Base-by-base conservation (phyloP, 2,113 vertebrate genomes). In the Oenanthe oenanthe region DNA sequence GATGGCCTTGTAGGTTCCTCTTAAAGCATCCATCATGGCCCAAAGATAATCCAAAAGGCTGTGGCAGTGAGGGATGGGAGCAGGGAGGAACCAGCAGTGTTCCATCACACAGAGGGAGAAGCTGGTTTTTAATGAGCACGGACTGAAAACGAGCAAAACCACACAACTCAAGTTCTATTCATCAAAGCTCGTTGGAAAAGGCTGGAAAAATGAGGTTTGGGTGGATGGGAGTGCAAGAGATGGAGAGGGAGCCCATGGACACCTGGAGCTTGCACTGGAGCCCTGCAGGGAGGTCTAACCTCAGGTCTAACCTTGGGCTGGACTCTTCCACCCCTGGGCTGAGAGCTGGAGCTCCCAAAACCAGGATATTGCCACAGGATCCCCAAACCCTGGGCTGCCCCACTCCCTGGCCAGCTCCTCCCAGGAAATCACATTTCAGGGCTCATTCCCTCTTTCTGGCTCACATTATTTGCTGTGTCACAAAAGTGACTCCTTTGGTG, bases 1-100 rank as follows among this genome's bases (percentile, higher is more conserved):
- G 92, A 95, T 83, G 94, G 89, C 89, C 89, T 89, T 51, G 94
- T 54, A 94, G 94, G 89, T 83, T 93, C 85, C 78, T 54, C 47
- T 51, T 40, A 73, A 50, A 85, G 58, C 89, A 95, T 96, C 93
- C 84, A 91, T 94, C 94, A 89, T 0, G 1, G 87, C 62, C 73
- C 71, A 54, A 13, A 91, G 93, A 93, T 83, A 83, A 93, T 88
- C 89, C 88, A 70, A 32, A 56, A 6, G 72, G 91, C 83, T 61
- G 50, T 65, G 77, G 18, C 77, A 54, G 70, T 31, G 78, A 88
- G 13, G 83, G 87, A 79, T 85, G 91, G 68, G 77, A 92, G 89
- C 93, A 42, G 48, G 38, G 80, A 95, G 84, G 81, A 73, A 66
- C 32, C 92, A 89, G 70, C 62, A 15, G 50, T 42, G 40, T 42